A percentile compares a stretch with the other conserved stretches of the same genome.
Evolutionary conservation across 2,113 vertebrate genomes (phyloP).

Genomic region (Sylvilagus bachmani): DNA sequence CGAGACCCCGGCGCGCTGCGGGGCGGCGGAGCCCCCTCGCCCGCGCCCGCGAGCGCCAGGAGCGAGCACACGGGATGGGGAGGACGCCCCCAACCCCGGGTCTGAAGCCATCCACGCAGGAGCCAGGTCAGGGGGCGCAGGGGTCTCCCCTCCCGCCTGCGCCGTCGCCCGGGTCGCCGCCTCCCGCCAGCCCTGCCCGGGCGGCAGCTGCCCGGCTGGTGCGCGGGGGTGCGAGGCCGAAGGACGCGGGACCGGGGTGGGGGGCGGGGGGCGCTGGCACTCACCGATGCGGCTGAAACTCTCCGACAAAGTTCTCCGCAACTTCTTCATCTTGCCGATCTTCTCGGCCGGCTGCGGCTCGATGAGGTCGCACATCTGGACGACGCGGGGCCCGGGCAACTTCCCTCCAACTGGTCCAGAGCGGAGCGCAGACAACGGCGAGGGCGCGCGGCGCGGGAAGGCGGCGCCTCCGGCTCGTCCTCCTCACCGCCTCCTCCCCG

Average conservation of each 20-base stretch:
- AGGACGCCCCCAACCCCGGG: background rate
- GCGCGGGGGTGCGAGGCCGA: background rate
- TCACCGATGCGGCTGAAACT: conserved; percentile 98
- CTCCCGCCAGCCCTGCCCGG: background rate
- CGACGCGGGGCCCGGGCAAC: conserved; percentile 67
- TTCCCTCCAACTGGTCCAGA: conserved; percentile 80
- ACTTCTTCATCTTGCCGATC: conserved; percentile 97
- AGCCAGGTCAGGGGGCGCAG: background rate
- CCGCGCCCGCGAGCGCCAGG: background rate
- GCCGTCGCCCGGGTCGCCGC: background rate
- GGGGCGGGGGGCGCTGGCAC: conserved; percentile 68
- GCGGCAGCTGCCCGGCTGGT: background rate
- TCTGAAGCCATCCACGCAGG: background rate
- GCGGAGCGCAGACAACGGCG: conserved; percentile 75
- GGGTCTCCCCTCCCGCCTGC: background rate
- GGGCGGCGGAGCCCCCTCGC: background rate
- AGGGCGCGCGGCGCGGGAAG: conserved; percentile 74
- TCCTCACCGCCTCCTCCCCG: conserved; percentile 44
- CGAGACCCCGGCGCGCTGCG: background rate
- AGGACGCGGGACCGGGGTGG: background rate
- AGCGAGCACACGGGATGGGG: background rate
- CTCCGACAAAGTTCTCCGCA: conserved; percentile 98
- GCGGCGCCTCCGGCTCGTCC: conserved; percentile 67
- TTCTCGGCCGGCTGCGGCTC: conserved; percentile 80
- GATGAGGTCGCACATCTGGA: conserved; percentile 84